Conservation (phyloP, 64 coral and sea anemone species). For the Trachythela sp. region DNA sequence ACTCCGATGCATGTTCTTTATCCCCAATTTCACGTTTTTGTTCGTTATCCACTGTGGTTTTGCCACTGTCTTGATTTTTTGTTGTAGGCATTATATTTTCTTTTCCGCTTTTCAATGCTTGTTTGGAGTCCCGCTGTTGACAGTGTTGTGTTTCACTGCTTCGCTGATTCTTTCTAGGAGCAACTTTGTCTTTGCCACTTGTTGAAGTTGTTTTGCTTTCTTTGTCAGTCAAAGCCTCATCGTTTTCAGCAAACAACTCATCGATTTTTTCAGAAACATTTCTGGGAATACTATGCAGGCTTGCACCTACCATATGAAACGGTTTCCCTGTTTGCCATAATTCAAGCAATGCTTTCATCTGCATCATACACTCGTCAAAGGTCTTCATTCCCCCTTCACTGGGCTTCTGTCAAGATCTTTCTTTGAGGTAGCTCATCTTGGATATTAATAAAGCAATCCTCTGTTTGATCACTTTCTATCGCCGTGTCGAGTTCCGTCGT, state of each 20-base stretch:
- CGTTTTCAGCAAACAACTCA: not conserved
- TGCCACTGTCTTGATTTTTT: too few relatives aligned
- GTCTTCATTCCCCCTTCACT: conserved; percentile 19
- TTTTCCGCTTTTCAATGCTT: too few relatives aligned
- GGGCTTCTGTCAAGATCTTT: conserved; percentile 2
- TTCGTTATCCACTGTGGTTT: too few relatives aligned
- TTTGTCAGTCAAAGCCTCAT: too few relatives aligned
- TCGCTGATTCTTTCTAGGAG: too few relatives aligned
- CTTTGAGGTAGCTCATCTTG: not conserved
- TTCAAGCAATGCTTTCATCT: not conserved
- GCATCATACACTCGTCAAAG: not conserved
- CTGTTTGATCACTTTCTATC: not conserved
- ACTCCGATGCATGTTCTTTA: too few relatives aligned
- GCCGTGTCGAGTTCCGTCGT: not conserved
- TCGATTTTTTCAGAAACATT: not conserved
- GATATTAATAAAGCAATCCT: not conserved
- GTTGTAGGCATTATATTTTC: too few relatives aligned
- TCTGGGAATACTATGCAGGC: not conserved
- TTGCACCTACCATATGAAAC: not conserved
- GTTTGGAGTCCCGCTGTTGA: too few relatives aligned
- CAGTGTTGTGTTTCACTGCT: too few relatives aligned
- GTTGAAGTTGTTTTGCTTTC: too few relatives aligned
- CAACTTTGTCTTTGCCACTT: too few relatives aligned
- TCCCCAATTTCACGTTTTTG: too few relatives aligned
- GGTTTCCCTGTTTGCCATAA: not conserved